phyloP scores from a whole-genome alignment of 2,888 invertebrate genomes.

The Drosophila formosana region DNA sequence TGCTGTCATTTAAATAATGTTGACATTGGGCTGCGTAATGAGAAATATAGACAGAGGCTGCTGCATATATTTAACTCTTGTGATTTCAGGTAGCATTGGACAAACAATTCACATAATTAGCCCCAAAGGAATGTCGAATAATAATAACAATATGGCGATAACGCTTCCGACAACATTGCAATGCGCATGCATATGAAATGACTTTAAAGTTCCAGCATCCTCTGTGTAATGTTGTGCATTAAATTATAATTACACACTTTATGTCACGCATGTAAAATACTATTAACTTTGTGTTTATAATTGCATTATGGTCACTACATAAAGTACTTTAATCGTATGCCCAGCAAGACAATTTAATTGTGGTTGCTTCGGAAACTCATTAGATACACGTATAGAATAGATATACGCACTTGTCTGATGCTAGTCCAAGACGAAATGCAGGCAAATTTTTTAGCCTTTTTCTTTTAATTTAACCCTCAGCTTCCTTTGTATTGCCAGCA shows the following conservation, averaged over 20 bases:
- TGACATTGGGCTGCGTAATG: conserved; percentile 51
- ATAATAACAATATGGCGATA: conserved; percentile 29
- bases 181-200: conserved; percentile 39
- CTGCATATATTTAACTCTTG: conserved; percentile 49
- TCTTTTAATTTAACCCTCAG: conserved; percentile 46
- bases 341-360: background rate
- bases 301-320: conserved; percentile 16
- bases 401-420: background rate
- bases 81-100: conserved; percentile 65
- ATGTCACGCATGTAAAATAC: conserved; percentile 30
- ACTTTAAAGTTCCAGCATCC: conserved; percentile 36
- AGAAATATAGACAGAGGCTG: conserved; percentile 6
- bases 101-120: conserved; percentile 77
- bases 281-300: conserved; percentile 28
- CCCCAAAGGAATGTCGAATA: conserved; percentile 50
- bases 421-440: conserved; percentile 39
- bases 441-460: conserved; percentile 37
- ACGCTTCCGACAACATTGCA: conserved; percentile 28
- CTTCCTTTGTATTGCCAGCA: conserved; percentile 19
- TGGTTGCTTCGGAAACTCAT: background rate
- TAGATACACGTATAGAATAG: too few relatives aligned
- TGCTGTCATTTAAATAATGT: conserved; percentile 57
- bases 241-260: conserved; percentile 65
- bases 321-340: background rate
- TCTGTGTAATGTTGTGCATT: conserved; percentile 32